phyloP scores from a whole-genome alignment of 2,888 invertebrate species.

The Strigamia transsilvanica region DNA sequence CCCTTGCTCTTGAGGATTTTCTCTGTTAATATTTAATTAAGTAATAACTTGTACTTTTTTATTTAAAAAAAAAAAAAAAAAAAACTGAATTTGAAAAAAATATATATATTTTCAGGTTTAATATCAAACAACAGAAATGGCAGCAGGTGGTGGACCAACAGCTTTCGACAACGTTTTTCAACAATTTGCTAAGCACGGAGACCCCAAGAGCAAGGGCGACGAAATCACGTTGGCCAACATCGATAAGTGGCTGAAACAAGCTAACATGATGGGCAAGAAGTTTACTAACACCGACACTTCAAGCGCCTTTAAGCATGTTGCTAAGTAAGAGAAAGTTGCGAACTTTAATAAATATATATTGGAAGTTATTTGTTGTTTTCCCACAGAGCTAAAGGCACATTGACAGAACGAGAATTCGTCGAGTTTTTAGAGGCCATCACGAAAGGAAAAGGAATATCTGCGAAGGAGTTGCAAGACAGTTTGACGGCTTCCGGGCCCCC shows the following conservation, averaged over 20 bases:
- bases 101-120: background rate
- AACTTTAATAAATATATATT: background rate
- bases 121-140: background rate
- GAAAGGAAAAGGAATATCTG: slow-evolving; percentile 30
- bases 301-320: slow-evolving; percentile 84
- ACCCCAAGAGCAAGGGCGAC: slow-evolving; percentile 84
- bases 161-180: slow-evolving; percentile 34
- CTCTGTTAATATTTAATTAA: background rate
- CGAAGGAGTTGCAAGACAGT: slow-evolving; percentile 23
- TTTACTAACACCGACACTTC: slow-evolving; percentile 90
- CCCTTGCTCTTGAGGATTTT: slow-evolving; percentile 29
- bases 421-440: slow-evolving; percentile 6
- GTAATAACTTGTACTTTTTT: background rate
- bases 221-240: slow-evolving; percentile 86
- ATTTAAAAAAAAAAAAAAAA: background rate
- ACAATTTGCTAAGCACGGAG: slow-evolving; percentile 83
- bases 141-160: slow-evolving; percentile 44
- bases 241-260: slow-evolving; percentile 95
- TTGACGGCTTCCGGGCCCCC: slow-evolving; percentile 4
- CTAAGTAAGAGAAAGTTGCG: slow-evolving; percentile 69
- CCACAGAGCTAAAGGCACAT: background rate
- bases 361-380: background rate
- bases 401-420: slow-evolving; percentile 1
- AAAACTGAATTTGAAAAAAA: background rate
- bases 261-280: slow-evolving; percentile 79